Conservation (phyloP, 1,140 invertebrate species). For the Heliconius melpomene region DNA sequence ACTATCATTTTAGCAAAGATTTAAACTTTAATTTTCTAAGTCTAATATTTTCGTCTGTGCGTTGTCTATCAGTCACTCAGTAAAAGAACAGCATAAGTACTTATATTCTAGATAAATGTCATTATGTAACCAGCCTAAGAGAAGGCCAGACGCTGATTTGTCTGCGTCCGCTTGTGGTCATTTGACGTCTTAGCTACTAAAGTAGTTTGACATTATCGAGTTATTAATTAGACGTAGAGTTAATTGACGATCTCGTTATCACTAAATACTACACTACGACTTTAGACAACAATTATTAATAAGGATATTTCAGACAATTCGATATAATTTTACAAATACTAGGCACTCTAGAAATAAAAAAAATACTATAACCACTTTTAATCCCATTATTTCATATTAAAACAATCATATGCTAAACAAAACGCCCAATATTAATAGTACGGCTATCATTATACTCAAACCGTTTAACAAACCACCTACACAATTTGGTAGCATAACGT, state of each 20-base stretch:
- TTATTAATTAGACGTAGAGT: not conserved
- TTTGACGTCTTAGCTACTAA: conserved; percentile 6
- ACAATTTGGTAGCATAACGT: conserved; percentile 8
- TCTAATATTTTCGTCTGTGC: too few relatives aligned
- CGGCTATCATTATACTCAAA: conserved; percentile 1
- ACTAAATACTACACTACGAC: not conserved
- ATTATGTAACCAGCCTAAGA: not conserved
- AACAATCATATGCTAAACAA: not conserved
- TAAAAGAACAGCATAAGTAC: too few relatives aligned
- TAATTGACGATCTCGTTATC: not conserved
- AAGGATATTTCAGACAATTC: too few relatives aligned
- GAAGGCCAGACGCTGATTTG: not conserved
- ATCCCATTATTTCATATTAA: not conserved
- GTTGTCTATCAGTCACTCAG: too few relatives aligned
- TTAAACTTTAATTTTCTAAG: not conserved
- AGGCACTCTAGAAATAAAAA: too few relatives aligned
- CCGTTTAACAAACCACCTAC: conserved; percentile 1
- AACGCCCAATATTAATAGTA: not conserved
- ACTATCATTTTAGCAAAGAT: too few relatives aligned
- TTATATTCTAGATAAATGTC: not conserved
- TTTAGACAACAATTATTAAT: too few relatives aligned
- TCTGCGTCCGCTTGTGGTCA: conserved; percentile 10
- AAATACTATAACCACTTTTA: too few relatives aligned
- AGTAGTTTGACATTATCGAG: not conserved
- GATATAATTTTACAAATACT: too few relatives aligned